A percentile compares a stretch with the other conserved stretches of the same genome.
These are phyloP conservation scores for Sminthopsis crassicaudata DNA, from an alignment of 2,113 vertebrate species.

Conservation along the genomic window DNA sequence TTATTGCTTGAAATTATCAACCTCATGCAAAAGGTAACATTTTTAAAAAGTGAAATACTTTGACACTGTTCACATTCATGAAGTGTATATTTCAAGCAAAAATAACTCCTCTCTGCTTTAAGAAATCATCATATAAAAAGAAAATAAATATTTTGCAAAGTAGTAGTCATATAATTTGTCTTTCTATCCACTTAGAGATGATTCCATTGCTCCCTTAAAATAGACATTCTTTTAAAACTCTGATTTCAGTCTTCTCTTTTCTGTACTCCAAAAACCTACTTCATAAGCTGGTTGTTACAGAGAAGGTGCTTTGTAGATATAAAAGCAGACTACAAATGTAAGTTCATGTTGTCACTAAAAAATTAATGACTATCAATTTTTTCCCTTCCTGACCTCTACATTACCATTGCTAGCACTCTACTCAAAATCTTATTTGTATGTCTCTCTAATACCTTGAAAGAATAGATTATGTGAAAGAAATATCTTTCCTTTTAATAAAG, in stretches of 20 bases:
- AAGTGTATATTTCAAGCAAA: neutral
- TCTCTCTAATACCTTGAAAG: neutral
- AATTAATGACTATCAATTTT: neutral
- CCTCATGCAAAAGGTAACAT: neutral
- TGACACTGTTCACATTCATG: neutral
- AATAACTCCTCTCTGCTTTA: neutral
- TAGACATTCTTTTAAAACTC: neutral
- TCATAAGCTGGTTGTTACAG: neutral
- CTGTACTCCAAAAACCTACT: neutral
- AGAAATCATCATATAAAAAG: neutral
- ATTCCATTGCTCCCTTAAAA: neutral
- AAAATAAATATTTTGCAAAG: neutral
- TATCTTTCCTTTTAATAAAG: neutral
- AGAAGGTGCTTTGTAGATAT: neutral
- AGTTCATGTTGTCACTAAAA: neutral
- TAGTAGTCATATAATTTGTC: neutral
- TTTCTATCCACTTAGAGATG: neutral
- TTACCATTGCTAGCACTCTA: neutral
- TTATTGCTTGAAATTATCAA: slow-evolving; percentile 26
- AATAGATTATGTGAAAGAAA: neutral
- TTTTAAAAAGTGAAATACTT: neutral
- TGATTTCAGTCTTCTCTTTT: neutral
- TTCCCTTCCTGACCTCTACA: neutral
- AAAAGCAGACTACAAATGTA: neutral
- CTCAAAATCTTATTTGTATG: neutral